Conservation (phyloP, 2,113 vertebrate genomes). For the Benthochromis sp. region DNA sequence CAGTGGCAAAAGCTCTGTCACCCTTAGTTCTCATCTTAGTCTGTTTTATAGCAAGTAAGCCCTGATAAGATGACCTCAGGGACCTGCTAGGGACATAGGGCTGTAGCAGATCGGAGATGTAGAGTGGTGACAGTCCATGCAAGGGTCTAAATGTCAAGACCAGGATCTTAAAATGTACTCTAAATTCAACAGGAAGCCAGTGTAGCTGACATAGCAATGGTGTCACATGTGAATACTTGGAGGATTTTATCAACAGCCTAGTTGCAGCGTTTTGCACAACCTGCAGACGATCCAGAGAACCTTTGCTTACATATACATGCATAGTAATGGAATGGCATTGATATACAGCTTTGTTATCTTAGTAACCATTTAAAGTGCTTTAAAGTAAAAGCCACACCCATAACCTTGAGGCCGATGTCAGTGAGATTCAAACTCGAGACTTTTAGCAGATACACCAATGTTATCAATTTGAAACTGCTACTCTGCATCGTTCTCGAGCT, state of each 20-base stretch:
- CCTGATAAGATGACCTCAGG: neutral
- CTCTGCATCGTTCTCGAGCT: neutral
- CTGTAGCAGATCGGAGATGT: neutral
- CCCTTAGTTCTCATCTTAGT: neutral
- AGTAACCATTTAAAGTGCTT: neutral
- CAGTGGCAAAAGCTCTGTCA: neutral
- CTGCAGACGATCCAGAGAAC: neutral
- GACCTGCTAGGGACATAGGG: neutral
- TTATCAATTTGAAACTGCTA: neutral
- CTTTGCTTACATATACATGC: accelerated
- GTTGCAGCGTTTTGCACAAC: accelerated
- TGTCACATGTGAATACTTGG: neutral
- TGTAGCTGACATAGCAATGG: neutral
- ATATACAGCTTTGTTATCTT: neutral
- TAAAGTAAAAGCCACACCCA: neutral
- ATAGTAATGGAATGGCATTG: neutral
- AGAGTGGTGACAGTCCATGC: accelerated
- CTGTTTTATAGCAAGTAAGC: neutral
- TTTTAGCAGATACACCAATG: neutral
- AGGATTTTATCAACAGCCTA: neutral
- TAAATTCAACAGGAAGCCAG: neutral
- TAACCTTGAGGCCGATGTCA: neutral
- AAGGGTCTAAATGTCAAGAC: neutral
- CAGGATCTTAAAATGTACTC: neutral
- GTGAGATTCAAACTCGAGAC: neutral